These are phyloP conservation scores for Pandemis heparana DNA, from an alignment of 2,888 invertebrate genomes.

Conservation along the genomic window DNA sequence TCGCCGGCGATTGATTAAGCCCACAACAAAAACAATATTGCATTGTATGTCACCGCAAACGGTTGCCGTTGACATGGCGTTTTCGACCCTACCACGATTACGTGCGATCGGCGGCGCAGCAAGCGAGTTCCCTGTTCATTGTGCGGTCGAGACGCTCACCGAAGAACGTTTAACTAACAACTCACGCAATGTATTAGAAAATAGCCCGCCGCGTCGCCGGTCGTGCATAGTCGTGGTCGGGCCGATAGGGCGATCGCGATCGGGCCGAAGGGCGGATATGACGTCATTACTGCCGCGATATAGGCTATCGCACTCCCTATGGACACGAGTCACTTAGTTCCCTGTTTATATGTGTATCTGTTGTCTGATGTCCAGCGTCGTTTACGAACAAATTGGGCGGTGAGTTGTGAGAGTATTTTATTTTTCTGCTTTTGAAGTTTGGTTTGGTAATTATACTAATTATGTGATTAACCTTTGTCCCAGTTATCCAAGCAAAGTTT, in stretches of 20 bases:
- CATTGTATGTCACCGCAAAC: slow-evolving; percentile 44
- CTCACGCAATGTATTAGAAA: background rate
- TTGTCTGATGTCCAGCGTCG: slow-evolving; percentile 14
- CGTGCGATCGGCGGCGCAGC: background rate
- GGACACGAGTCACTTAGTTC: slow-evolving; percentile 37
- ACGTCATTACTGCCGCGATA: slow-evolving; percentile 46
- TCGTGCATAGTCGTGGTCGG: background rate
- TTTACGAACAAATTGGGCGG: slow-evolving; percentile 23
- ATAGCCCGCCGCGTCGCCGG: background rate
- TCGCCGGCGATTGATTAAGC: slow-evolving; percentile 35
- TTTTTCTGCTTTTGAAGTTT: background rate
- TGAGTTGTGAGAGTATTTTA: background rate
- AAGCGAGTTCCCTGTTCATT: background rate
- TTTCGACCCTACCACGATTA: background rate
- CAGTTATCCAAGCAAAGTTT: too few species aligned
- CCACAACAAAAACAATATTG: slow-evolving; percentile 46
- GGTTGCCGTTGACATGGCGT: slow-evolving; percentile 44
- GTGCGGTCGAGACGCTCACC: background rate
- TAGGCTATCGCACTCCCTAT: slow-evolving; percentile 35
- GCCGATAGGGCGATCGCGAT: slow-evolving; percentile 40
- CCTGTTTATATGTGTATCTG: slow-evolving; percentile 13
- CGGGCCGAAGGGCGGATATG: slow-evolving; percentile 44
- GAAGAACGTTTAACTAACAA: background rate
- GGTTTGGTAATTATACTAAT: slow-evolving; percentile 22
- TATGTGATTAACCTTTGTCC: background rate